A percentile compares a stretch with the other conserved stretches of the same genome.
phyloP scores from a whole-genome alignment of 2,113 vertebrate genomes.

The Strigops habroptila region DNA sequence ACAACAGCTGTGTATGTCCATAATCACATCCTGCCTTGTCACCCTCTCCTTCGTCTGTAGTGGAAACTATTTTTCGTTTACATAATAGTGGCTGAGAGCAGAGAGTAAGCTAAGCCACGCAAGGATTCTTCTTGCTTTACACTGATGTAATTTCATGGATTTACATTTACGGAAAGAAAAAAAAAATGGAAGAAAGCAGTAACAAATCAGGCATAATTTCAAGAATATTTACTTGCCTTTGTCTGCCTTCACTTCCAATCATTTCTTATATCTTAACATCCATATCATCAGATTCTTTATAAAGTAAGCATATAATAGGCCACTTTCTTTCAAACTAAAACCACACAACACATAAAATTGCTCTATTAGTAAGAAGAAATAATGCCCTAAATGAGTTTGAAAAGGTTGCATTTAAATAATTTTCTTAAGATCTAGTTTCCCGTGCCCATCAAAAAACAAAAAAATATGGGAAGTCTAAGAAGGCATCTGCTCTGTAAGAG shows the following conservation, averaged over 20 bases:
- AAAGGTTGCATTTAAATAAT: background rate
- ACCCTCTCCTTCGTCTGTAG: background rate
- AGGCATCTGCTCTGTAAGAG: background rate
- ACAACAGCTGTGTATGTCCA: background rate
- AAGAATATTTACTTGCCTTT: background rate
- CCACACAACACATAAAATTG: background rate
- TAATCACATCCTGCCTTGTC: background rate
- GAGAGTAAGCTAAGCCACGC: background rate
- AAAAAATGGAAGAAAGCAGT: background rate
- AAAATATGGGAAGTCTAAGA: background rate
- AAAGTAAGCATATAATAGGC: background rate
- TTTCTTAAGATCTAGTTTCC: background rate
- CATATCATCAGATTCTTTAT: background rate
- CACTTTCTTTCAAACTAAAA: background rate
- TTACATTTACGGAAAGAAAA: background rate
- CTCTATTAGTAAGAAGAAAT: background rate
- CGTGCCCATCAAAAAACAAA: background rate
- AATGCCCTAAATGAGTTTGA: background rate
- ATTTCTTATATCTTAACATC: background rate
- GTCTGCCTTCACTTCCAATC: background rate
- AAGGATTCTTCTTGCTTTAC: background rate
- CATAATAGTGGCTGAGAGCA: background rate
- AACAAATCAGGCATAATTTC: background rate
- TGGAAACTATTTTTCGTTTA: background rate
- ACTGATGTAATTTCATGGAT: background rate